Evolutionary conservation across 1,140 invertebrate genomes (phyloP).

Genomic region (Asobara japonica): DNA sequence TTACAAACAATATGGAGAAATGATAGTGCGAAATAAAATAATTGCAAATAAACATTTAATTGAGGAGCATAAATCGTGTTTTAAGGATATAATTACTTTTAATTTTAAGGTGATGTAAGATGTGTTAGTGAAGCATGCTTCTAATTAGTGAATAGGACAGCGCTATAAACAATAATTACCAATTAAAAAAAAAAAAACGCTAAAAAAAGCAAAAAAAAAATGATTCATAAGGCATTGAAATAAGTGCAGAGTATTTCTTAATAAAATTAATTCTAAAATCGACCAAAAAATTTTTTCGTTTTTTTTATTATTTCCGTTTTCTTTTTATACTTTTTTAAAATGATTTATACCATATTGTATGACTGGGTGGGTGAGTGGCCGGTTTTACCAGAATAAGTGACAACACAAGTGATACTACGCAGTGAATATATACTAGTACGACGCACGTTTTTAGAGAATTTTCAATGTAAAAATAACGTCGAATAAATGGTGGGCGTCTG

Average conservation of each 20-base stretch:
- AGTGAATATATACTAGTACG: neutral
- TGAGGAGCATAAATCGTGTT: conserved; percentile 44
- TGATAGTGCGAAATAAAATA: conserved; percentile 22
- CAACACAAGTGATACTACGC: neutral
- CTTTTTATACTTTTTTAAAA: neutral
- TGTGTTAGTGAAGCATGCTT: conserved; percentile 67
- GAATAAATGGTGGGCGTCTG: neutral
- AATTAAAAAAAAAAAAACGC: conserved; percentile 44
- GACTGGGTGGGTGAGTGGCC: neutral
- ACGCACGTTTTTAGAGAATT: neutral
- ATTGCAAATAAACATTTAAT: conserved; percentile 23
- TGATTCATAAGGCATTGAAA: conserved; percentile 65
- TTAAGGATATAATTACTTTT: conserved; percentile 62
- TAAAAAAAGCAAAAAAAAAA: conserved; percentile 40
- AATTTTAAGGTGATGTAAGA: conserved; percentile 65
- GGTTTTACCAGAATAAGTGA: neutral
- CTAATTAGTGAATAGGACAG: conserved; percentile 64
- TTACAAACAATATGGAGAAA: neutral
- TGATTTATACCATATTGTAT: neutral
- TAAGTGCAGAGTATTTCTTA: conserved; percentile 69
- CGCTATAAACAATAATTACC: conserved; percentile 67
- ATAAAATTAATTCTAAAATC: conserved; percentile 66
- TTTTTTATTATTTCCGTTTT: conserved; percentile 23
- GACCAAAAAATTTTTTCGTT: conserved; percentile 33
- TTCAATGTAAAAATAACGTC: neutral